Conservation (phyloP, 2,113 vertebrate species). For the Amazona vittata region DNA sequence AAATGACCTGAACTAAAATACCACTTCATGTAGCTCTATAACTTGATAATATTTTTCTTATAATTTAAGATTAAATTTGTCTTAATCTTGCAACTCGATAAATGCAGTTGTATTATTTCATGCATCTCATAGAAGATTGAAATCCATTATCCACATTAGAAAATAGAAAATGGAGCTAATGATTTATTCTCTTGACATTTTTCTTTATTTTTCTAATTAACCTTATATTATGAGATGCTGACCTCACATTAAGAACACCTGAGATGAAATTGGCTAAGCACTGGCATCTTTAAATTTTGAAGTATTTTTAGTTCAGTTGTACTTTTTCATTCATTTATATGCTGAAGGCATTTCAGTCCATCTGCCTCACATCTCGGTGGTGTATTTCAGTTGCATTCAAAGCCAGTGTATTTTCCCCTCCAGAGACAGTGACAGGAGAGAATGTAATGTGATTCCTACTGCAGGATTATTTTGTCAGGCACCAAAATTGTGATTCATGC, state of each 20-base stretch:
- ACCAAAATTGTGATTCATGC: not conserved
- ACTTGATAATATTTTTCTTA: not conserved
- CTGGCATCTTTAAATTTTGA: slow-evolving; percentile 27
- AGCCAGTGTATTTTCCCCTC: slow-evolving; percentile 11
- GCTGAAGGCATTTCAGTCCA: slow-evolving; percentile 50
- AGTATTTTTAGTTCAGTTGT: slow-evolving; percentile 52
- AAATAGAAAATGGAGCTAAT: not conserved
- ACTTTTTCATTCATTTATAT: slow-evolving; percentile 23
- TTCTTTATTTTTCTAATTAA: slow-evolving; percentile 64
- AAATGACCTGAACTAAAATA: not conserved
- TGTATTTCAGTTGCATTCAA: slow-evolving; percentile 43
- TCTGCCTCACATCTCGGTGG: slow-evolving; percentile 32
- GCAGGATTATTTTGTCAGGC: slow-evolving; percentile 38
- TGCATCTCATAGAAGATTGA: accelerated
- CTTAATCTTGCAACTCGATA: not conserved
- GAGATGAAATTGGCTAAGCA: slow-evolving; percentile 40
- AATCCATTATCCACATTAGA: not conserved
- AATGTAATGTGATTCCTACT: not conserved
- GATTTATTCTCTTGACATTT: slow-evolving; percentile 46
- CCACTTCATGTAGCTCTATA: not conserved
- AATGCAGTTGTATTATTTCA: not conserved
- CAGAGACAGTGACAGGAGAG: slow-evolving; percentile 23
- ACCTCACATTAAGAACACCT: slow-evolving; percentile 33
- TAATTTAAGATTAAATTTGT: not conserved
- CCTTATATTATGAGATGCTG: slow-evolving; percentile 21